These are phyloP conservation scores for Blastobasis adustella DNA, from an alignment of 2,888 invertebrate species.

Conservation along the genomic window DNA sequence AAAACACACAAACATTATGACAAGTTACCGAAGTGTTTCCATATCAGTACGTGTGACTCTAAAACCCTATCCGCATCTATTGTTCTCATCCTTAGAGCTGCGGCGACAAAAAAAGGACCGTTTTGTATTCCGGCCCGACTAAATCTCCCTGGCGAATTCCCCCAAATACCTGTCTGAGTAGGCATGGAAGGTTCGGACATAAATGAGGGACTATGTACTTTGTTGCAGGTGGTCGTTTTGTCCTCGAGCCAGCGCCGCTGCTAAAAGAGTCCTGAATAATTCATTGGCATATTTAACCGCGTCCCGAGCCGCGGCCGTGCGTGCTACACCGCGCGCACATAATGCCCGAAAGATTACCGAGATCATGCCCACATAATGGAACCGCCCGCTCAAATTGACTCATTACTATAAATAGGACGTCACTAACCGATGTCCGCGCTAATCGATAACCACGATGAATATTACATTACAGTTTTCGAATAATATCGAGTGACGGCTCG, in stretches of 20 bases:
- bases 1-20: too few species aligned
- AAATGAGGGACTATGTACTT: conserved; percentile 60
- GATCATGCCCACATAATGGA: conserved; percentile 9
- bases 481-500: not conserved
- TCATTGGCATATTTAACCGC: conserved; percentile 63
- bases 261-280: conserved; percentile 68
- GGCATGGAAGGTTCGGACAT: conserved; percentile 27
- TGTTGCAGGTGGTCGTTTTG: conserved; percentile 62
- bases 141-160: too few species aligned
- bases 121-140: too few species aligned
- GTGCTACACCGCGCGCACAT: conserved; percentile 35
- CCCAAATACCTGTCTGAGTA: too few species aligned
- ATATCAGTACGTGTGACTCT: too few species aligned
- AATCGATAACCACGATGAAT: conserved; percentile 7
- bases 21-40: too few species aligned
- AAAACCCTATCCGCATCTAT: too few species aligned
- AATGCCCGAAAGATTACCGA: conserved; percentile 36
- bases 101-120: too few species aligned
- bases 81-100: too few species aligned
- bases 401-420: conserved; percentile 2
- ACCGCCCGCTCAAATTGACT: not conserved
- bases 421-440: conserved; percentile 6
- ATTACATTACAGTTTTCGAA: not conserved
- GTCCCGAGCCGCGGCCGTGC: conserved; percentile 37
- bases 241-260: conserved; percentile 39